Conservation (phyloP, 92 coral and sea anemone genomes). For the Pocillopora grandis region DNA sequence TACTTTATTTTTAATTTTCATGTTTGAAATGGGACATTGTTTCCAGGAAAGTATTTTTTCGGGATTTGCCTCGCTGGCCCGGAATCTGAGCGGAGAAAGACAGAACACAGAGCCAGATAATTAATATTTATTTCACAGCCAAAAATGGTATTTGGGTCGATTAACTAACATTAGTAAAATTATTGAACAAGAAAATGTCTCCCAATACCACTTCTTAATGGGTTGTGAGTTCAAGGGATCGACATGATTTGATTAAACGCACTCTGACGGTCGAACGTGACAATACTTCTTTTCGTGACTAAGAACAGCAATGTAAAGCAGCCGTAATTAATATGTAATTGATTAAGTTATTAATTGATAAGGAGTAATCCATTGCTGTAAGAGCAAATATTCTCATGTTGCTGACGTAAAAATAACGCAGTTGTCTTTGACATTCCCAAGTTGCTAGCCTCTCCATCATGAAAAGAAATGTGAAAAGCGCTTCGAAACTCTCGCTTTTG, state of each 20-base stretch:
- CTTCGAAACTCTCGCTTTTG: not conserved
- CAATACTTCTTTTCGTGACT: not conserved
- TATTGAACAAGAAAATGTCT: too few species aligned
- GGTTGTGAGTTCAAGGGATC: not conserved
- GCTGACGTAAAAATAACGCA: slow-evolving; percentile 19
- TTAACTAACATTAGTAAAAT: too few species aligned
- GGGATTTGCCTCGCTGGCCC: too few species aligned
- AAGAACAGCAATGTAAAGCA: not conserved
- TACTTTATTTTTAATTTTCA: too few species aligned
- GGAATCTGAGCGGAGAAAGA: too few species aligned
- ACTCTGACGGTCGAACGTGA: not conserved
- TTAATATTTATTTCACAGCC: too few species aligned
- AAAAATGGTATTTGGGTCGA: too few species aligned
- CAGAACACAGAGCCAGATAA: too few species aligned
- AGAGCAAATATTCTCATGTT: too few species aligned
- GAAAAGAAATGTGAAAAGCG: not conserved
- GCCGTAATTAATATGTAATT: not conserved
- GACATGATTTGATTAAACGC: not conserved
- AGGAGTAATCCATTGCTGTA: not conserved
- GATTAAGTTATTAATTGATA: not conserved
- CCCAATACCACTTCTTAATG: too few species aligned
- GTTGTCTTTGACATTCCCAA: slow-evolving; percentile 31
- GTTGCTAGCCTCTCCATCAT: slow-evolving; percentile 10
- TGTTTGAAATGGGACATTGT: too few species aligned
- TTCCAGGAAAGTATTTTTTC: too few species aligned